Base-by-base conservation (phyloP, 2,113 vertebrate genomes). In the Penelope pileata region DNA sequence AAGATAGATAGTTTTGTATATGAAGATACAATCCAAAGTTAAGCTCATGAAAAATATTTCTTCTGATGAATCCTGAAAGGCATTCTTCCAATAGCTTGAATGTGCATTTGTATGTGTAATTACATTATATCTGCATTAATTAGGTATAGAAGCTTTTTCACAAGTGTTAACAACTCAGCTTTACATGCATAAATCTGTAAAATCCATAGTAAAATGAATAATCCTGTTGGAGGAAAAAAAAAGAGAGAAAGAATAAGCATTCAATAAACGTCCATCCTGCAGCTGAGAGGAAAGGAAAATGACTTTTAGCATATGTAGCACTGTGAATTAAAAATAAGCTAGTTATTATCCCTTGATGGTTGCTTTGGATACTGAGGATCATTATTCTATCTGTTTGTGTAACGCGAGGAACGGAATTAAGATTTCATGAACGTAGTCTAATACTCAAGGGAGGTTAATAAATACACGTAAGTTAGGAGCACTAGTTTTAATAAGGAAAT, bases 361-460 rank as follows among this genome's bases (percentile, higher is more conserved):
- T 92, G 72, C 91, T 96, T 72, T 92, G 87, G 82, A 93, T 92
- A 90, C 72, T 0, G 0, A 90, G 64, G 66, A 91, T 83, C 64
- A 63, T 93, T 90, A 50, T 47, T 85, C 78, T 77, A 54, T n/a
- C 81, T 88, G 81, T 77, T 91, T 88, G 60, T 85, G 86, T 53
- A 87, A 88, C 8, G 86, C 73, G 34, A 94, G 72, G 92, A 88
- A 89, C 24, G 34, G 50, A 95, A 97, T 91, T 79, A 82, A 90
- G 94, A 91, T 93, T 96, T 93, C 84, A 86, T 73, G 40, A 91
- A 43, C 38, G 63, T 42, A 64, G 50, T 91, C 85, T 51, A 83
- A 66, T 88, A 73, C 87, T 81, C 82, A 68, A 43, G 66, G 53
- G 93, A 90, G 12, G 34, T 7, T 76, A 69, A 83, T 93, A 67